A percentile compares a stretch with the other conserved stretches of the same genome.
These are phyloP conservation scores for Cercopithecus mona DNA, from an alignment of 2,113 vertebrate genomes.

Conservation along the genomic window DNA sequence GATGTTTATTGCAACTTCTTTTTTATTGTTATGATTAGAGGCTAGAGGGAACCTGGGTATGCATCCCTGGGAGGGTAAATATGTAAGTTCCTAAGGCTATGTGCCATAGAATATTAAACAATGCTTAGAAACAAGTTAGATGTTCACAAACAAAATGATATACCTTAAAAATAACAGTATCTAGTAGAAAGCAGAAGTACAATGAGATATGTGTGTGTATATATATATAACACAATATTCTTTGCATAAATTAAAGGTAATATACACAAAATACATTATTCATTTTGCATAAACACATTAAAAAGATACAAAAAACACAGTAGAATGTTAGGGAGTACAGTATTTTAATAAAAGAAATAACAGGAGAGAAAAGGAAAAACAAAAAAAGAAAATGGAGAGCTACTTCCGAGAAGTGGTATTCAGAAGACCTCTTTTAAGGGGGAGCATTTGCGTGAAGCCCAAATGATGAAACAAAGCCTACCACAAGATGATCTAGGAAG, in stretches of 20 bases:
- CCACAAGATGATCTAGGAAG: neutral
- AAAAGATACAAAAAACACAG: neutral
- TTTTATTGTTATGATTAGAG: neutral
- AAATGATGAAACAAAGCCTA: neutral
- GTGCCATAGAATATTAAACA: neutral
- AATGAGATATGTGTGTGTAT: neutral
- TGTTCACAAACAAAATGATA: neutral
- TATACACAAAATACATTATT: neutral
- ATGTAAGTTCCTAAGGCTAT: neutral
- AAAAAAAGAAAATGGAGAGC: neutral
- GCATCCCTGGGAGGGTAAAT: neutral
- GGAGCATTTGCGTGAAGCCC: neutral
- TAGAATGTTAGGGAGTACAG: neutral
- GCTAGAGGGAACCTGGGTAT: neutral
- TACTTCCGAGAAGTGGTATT: neutral
- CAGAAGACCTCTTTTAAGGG: neutral
- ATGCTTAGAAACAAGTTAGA: neutral
- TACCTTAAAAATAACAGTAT: neutral
- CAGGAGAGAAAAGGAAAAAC: neutral
- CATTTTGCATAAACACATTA: constrained; percentile 26
- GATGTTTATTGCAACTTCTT: neutral
- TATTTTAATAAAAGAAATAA: neutral
- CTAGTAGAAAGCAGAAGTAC: neutral
- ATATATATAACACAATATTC: neutral
- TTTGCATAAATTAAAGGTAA: neutral